These are phyloP conservation scores for Apodemia hepburni DNA, from an alignment of 2,888 invertebrate genomes.

Conservation along the genomic window DNA sequence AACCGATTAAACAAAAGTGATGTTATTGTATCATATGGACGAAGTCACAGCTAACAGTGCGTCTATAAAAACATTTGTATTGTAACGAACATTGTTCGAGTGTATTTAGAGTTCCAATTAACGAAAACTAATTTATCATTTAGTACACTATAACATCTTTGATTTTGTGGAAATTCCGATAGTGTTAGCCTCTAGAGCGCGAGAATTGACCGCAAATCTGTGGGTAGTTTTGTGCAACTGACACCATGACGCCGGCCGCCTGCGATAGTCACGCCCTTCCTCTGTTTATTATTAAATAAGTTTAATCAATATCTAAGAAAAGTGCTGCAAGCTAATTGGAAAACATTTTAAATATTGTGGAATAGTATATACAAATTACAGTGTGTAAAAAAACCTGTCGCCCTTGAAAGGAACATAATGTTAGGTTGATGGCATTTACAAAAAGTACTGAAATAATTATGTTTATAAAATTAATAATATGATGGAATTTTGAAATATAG, in stretches of 20 bases:
- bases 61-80: too few relatives aligned
- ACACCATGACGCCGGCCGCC: conserved; percentile 46
- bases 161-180: conserved; percentile 33
- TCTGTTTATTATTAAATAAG: conserved; percentile 62
- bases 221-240: conserved; percentile 54
- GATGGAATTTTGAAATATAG: too few relatives aligned
- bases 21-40: too few relatives aligned
- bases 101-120: conserved; percentile 15
- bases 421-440: too few relatives aligned
- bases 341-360: not conserved
- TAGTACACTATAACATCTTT: conserved; percentile 25
- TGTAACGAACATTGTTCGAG: not conserved
- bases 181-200: conserved; percentile 42
- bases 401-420: too few relatives aligned
- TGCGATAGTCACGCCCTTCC: conserved; percentile 54
- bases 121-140: conserved; percentile 19
- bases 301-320: conserved; percentile 38
- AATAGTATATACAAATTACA: too few relatives aligned
- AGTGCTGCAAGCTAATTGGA: conserved; percentile 12
- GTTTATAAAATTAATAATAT: too few relatives aligned
- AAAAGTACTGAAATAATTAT: too few relatives aligned
- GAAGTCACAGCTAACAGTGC: too few relatives aligned
- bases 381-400: too few relatives aligned
- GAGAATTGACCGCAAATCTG: conserved; percentile 71
- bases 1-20: too few relatives aligned